Evolutionary conservation across 2,113 vertebrate species (phyloP).

Genomic region (Erythrocercus mccallii): DNA sequence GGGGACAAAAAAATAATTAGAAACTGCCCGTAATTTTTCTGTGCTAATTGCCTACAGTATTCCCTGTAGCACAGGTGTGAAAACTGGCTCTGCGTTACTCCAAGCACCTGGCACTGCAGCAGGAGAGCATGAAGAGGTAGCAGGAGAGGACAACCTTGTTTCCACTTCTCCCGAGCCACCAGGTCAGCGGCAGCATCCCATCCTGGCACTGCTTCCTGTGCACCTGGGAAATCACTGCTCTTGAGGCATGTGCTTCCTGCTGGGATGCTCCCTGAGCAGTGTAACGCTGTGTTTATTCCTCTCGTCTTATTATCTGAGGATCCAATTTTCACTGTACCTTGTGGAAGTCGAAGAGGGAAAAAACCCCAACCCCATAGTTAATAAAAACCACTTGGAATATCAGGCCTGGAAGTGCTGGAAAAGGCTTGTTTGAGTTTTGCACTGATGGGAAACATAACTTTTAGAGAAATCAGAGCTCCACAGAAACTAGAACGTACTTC

Average conservation of each 20-base stretch:
- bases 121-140: neutral
- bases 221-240: neutral
- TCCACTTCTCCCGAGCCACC: neutral
- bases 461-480: neutral
- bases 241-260: neutral
- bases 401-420: neutral
- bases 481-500: neutral
- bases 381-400: neutral
- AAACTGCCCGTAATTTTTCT: neutral
- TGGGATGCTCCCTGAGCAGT: neutral
- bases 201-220: neutral
- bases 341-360: neutral
- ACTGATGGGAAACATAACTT: neutral
- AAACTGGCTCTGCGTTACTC: rapidly evolving
- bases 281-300: neutral
- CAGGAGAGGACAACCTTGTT: neutral
- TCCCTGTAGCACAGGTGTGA: neutral
- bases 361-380: rapidly evolving
- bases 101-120: neutral
- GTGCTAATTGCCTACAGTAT: neutral
- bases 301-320: neutral
- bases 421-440: neutral
- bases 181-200: rapidly evolving
- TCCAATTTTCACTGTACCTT: neutral
- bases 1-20: neutral